phyloP scores from a whole-genome alignment of 1,140 invertebrate species.

The Drosophila albomicans region DNA sequence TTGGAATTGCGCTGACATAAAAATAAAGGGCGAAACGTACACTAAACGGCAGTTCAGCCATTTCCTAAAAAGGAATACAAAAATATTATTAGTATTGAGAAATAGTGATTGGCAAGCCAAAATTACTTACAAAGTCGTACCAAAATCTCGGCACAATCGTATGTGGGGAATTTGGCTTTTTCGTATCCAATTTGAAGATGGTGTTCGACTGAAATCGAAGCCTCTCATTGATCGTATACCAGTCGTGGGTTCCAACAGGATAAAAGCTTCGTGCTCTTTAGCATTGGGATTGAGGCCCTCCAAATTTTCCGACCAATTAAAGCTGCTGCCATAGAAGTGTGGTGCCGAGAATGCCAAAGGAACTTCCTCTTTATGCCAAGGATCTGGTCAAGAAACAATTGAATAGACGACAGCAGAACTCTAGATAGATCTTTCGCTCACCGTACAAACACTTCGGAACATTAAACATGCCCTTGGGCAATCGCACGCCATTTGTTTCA shows the following conservation, averaged over 20 bases:
- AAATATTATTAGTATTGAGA: not conserved
- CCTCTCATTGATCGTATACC: slow-evolving; percentile 70
- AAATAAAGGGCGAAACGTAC: slow-evolving; percentile 16
- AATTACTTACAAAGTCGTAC: slow-evolving; percentile 78
- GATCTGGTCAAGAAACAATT: not conserved
- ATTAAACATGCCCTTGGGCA: slow-evolving; percentile 86
- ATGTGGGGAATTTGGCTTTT: slow-evolving; percentile 25
- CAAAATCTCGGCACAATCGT: slow-evolving; percentile 75
- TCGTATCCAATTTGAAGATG: slow-evolving; percentile 21
- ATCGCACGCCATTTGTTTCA: slow-evolving; percentile 43
- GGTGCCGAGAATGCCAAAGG: slow-evolving; percentile 78
- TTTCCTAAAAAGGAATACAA: slow-evolving; percentile 49
- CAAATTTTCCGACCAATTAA: slow-evolving; percentile 86
- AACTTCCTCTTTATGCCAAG: slow-evolving; percentile 80
- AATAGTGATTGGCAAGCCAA: no score
- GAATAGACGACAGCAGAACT: not conserved
- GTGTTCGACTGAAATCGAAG: slow-evolving; percentile 77
- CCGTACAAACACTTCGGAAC: slow-evolving; percentile 87
- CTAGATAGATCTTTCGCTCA: slow-evolving; percentile 68
- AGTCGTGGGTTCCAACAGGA: slow-evolving; percentile 87
- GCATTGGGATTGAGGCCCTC: slow-evolving; percentile 87
- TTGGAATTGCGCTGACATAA: not conserved
- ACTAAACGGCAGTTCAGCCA: slow-evolving; percentile 58
- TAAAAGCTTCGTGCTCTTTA: slow-evolving; percentile 87
- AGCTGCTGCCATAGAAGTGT: slow-evolving; percentile 85